Percentiles rank a stretch among this genome's conserved stretches.
Conservation (phyloP, 37 sponge, comb jelly and placozoan genomes). For the Cliona cf. orientalis region DNA sequence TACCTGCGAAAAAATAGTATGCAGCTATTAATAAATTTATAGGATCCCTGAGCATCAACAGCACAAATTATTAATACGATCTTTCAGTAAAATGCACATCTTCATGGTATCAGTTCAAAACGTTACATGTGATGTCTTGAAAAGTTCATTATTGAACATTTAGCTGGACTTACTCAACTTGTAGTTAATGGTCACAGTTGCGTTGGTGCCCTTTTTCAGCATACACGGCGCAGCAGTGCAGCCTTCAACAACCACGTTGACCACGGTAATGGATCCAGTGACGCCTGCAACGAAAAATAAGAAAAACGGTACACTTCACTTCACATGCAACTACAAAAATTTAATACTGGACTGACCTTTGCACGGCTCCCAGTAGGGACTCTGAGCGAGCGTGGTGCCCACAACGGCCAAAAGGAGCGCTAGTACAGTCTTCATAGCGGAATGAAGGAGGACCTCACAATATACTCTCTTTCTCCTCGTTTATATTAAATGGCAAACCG, state of each 20-base stretch:
- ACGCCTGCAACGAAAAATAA: not conserved
- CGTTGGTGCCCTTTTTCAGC: slow-evolving; percentile 21
- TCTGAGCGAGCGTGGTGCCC: not conserved
- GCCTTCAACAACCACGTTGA: slow-evolving; percentile 8
- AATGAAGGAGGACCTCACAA: too few species aligned
- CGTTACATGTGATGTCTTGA: too few species aligned
- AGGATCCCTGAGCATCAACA: too few species aligned
- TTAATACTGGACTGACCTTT: not conserved
- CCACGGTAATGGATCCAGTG: not conserved
- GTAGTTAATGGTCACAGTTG: slow-evolving; percentile 19
- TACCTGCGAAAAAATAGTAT: too few species aligned
- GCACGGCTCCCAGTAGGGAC: not conserved
- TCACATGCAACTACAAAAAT: not conserved
- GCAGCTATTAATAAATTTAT: too few species aligned
- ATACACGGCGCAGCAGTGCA: slow-evolving; percentile 35
- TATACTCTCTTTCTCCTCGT: too few species aligned
- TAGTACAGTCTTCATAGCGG: slow-evolving; percentile 4
- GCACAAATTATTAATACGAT: too few species aligned
- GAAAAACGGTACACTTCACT: not conserved
- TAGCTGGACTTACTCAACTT: not conserved
- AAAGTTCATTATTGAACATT: not conserved
- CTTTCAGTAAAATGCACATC: not conserved
- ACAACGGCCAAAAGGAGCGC: not conserved
- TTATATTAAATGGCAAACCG: too few species aligned
- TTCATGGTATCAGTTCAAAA: not conserved